Base-by-base conservation (phyloP, 1,140 invertebrate genomes). In the Agrilus planipennis region DNA sequence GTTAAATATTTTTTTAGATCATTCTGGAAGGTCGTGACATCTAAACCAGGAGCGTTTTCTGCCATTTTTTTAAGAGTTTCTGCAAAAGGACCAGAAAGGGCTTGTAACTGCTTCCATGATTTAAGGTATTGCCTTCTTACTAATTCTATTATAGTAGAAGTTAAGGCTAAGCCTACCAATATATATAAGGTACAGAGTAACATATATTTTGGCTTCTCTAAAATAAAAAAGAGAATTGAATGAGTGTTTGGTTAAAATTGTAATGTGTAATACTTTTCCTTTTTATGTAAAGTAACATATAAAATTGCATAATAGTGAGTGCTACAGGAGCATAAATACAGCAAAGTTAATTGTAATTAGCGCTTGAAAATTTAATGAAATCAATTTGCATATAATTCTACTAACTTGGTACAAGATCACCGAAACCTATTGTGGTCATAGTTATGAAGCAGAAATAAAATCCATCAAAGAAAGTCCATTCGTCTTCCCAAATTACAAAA, bases 381-480 rank as follows among this genome's bases (percentile, higher is more conserved):
- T n/a, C n/a, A n/a, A n/a, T n/a, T n/a, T n/a, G n/a, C n/a, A n/a
- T 11, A 34, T 34, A 23, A 31, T 1, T 14, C 10, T 41, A 69
- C 72, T 76, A 70, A 85, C 87, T 84, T 52, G 88, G 89, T 27
- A 91, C 87, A 15, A 90, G 69, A 67, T 93, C 89, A 20, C 89
- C 89, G 52, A 94, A 90, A 12, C 89, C 89, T 47, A 92, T 91
- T 0, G 89, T 93, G 0, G 89, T 90, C 85, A 93, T 89, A 0
- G 89, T 92, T 32, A 93, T 86, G 55, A 93, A 93, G 54, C 87
- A 90, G 53, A 92, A 93, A 63, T 93, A 93, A 59, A 91, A 92
- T 12, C 86, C 84, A 50, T 93, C 88, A 50, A 90, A 89, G 62
- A 91, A 92, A 2, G 72, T 76, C 89, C 89, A 93, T 29, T 87